These are phyloP conservation scores for Andrena haemorrhoa DNA, from an alignment of 2,888 invertebrate species.

Conservation along the genomic window DNA sequence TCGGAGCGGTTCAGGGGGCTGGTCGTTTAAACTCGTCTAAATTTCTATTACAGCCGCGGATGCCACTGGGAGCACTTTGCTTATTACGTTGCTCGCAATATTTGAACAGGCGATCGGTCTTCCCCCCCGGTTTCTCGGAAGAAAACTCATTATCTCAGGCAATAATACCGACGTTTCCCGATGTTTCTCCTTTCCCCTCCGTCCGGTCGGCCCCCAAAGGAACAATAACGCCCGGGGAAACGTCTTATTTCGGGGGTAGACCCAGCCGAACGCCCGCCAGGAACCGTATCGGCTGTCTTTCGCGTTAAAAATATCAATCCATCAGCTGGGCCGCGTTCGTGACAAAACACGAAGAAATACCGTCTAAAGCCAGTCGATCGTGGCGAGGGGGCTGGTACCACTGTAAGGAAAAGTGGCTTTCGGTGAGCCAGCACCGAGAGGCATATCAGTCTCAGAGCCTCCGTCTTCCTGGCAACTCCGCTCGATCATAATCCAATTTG, in stretches of 20 bases:
- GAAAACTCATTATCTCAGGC: slow-evolving; percentile 72
- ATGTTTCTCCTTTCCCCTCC: slow-evolving; percentile 12
- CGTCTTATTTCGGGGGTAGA: slow-evolving; percentile 55
- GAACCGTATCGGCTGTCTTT: slow-evolving; percentile 76
- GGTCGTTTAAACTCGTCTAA: slow-evolving; percentile 48
- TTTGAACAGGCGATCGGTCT: slow-evolving; percentile 71
- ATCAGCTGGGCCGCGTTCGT: slow-evolving; percentile 71
- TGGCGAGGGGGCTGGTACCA: slow-evolving; percentile 14
- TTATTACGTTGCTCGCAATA: slow-evolving; percentile 68
- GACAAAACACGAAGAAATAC: slow-evolving; percentile 63
- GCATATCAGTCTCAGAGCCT: slow-evolving; percentile 59
- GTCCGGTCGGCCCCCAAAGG: slow-evolving; percentile 52
- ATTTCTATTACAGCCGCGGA: slow-evolving; percentile 53
- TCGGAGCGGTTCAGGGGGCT: not conserved
- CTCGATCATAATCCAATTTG: slow-evolving; percentile 83
- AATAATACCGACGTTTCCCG: slow-evolving; percentile 66
- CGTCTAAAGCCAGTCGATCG: slow-evolving; percentile 52
- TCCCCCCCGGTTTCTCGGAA: slow-evolving; percentile 56
- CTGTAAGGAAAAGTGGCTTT: slow-evolving; percentile 62
- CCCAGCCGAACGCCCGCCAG: slow-evolving; percentile 20
- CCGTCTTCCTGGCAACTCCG: slow-evolving; percentile 62
- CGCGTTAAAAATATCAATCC: slow-evolving; percentile 82
- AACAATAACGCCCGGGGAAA: slow-evolving; percentile 67
- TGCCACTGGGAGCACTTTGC: slow-evolving; percentile 58
- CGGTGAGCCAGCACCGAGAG: slow-evolving; percentile 57